Evolutionary conservation across 2,888 invertebrate species (phyloP).

Genomic region (Uloborus plumipes): DNA sequence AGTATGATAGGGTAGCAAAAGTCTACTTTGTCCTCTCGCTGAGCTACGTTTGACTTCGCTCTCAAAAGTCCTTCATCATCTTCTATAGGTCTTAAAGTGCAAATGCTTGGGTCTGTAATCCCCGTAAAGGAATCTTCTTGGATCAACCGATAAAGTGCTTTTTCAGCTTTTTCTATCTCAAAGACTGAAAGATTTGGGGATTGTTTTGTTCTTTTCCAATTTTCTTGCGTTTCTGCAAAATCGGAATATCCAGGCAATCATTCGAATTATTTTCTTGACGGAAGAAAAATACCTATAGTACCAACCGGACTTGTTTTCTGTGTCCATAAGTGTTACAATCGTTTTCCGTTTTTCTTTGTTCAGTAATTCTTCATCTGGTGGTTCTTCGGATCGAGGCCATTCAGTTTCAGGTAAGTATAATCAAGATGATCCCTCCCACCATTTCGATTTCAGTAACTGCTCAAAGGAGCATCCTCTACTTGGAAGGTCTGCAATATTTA

Average conservation of each 20-base stretch:
- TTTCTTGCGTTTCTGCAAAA: neutral
- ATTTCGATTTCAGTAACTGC: neutral
- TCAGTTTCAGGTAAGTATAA: neutral
- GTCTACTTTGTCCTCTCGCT: neutral
- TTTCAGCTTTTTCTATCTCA: too few relatives aligned
- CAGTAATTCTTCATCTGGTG: neutral
- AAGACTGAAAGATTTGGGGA: neutral
- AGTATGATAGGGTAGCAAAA: slow-evolving; percentile 11
- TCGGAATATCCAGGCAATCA: neutral
- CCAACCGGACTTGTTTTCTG: neutral
- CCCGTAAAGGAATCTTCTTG: neutral
- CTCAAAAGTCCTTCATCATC: neutral
- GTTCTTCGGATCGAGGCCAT: neutral
- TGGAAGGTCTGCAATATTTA: neutral
- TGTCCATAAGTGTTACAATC: neutral
- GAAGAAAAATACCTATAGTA: neutral
- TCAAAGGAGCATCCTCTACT: neutral
- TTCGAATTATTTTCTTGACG: neutral
- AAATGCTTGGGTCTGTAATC: neutral
- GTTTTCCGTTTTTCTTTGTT: neutral
- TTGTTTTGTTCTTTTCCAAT: neutral
- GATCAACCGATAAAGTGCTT: neutral
- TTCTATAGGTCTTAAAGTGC: neutral
- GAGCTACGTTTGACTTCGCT: neutral
- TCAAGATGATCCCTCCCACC: slow-evolving; percentile 17